Base-by-base conservation (phyloP, 1,140 invertebrate species). In the Drosophila pectinifera region DNA sequence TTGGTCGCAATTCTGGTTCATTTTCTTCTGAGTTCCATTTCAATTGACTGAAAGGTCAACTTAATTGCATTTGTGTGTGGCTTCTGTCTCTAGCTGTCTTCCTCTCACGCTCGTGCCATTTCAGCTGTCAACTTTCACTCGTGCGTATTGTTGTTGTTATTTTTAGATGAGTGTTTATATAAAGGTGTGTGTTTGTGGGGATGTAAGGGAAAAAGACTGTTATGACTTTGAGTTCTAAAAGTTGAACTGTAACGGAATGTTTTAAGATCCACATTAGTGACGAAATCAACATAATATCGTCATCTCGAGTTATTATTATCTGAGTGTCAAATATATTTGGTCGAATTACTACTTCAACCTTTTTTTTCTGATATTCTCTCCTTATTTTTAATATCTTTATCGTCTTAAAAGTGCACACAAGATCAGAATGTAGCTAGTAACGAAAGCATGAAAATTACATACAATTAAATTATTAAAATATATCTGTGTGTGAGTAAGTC, bases 11-110 rank as follows among this genome's bases (percentile, higher is more conserved):
- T 77, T 43, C 36, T 36, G 16, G 26, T 43, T 42, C 36, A 31
- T 41, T 24, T 36, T 36, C 43, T 31, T 31, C 39, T 41, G 14
- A 34, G 31, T 76, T 77, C 22, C 41, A 38, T 76, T 77, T 77
- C 73, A 77, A 77, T 77, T 77, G 73, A 45, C 63, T 36, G 49
- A 69, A 76, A 77, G 73, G 74, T 77, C 74, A 77, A 69, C 51
- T 38, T 69, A 54, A 68, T 77, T 77, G 63, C 48, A 68, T 43
- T 54, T 38, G 20, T 76, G 22, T 59, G 11, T 38, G 28, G 41
- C 18, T 31, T n/a, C 57, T 42, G 49, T 24, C 69, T 31, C 8
- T 22, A n/a, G 26, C 59, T 63, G n/a, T 34, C 39, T 36, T 18
- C 3, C 8, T 36, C 42, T 42, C 39, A 70, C 67, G 16, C 34